Base-by-base conservation (phyloP, 2,113 vertebrate species). In the Etheostoma spectabile region DNA sequence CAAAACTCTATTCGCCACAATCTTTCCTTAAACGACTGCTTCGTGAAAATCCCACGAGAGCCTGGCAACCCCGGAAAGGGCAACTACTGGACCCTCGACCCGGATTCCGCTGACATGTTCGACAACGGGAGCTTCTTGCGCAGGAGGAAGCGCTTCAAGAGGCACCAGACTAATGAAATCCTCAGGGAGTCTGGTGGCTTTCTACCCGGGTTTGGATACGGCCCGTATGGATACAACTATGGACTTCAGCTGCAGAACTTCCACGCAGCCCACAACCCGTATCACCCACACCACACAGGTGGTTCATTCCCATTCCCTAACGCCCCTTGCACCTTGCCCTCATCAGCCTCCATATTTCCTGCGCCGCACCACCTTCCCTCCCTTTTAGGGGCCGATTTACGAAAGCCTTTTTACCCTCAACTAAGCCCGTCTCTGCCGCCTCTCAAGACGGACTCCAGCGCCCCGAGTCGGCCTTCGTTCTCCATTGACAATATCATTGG, bases 401-500 rank as follows among this genome's bases (percentile, higher is more conserved):
- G 95, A 77, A 96, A 96, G 86, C 92, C 95, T 30, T 96, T 96
- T 86, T 96, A 95, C 27, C 93, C 95, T 1, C 94, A 95, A 15
- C 89, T 96, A 8, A 95, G 96, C 88, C 94, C 95, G 21, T 95
- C 95, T 57, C 93, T 97, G 65, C 95, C 96, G 64, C 95, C 95
- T 49, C 95, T 98, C 60, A 98, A 99, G 94, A 94, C 97, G 75
- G 97, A 98, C 96, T 90, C 94, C 62, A 95, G 91, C 79, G 79
- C 94, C 11, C 94, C 95, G 55, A 94, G 90, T 68, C 95, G 97
- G 80, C 97, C 98, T 74, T 99, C 98, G 2, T 99, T 99, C 93
- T 99, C 98, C 69, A 98, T 99, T 95, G 98, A 99, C 96, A 98
- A 98, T 89, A 98, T 99, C 80, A 99, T 99, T 84, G 97, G 90